A percentile compares a stretch with the other conserved stretches of the same genome.
Evolutionary conservation across 2,113 vertebrate species (phyloP).

Genomic region (Psilopsiagon aymara): DNA sequence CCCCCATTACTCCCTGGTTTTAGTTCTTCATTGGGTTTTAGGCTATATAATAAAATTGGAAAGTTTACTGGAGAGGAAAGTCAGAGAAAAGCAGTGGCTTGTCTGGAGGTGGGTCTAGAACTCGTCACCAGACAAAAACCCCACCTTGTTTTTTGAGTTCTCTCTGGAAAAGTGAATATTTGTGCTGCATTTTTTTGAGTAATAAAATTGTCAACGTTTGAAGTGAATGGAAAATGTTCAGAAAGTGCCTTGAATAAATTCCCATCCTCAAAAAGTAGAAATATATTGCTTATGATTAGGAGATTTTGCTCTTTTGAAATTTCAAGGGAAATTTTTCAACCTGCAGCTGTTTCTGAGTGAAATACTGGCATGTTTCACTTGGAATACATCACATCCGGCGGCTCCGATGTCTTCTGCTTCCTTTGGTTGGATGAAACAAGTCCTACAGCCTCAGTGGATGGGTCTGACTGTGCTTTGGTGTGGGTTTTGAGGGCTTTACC

Average conservation of each 20-base stretch:
- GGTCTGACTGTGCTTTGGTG: not conserved
- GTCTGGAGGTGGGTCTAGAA: not conserved
- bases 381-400: not conserved
- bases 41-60: not conserved
- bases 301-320: not conserved
- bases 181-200: not conserved
- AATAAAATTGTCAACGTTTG: not conserved
- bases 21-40: not conserved
- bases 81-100: not conserved
- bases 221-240: not conserved
- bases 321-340: not conserved
- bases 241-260: not conserved
- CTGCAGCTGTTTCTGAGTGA: not conserved
- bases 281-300: not conserved
- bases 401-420: not conserved
- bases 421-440: not conserved
- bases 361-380: not conserved
- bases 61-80: not conserved
- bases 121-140: not conserved
- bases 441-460: accelerated
- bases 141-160: not conserved
- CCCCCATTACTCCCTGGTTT: not conserved
- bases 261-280: not conserved
- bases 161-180: not conserved
- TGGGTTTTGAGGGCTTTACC: not conserved